These are phyloP conservation scores for Eretmochelys imbricata DNA, from an alignment of 2,113 vertebrate genomes.

Conservation along the genomic window DNA sequence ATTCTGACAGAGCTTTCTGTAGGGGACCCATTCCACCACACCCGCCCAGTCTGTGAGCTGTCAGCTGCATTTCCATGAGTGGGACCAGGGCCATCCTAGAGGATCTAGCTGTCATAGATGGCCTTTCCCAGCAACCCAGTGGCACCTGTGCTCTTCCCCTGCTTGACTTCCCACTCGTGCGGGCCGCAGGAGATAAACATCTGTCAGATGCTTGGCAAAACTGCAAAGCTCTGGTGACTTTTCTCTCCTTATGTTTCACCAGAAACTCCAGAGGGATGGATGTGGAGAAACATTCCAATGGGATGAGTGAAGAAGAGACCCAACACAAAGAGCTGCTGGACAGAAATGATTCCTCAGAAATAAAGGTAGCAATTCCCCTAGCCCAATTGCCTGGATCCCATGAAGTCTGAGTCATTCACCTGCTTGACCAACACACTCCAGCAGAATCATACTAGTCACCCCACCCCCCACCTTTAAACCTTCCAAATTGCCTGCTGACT, in stretches of 20 bases:
- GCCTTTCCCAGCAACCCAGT: neutral
- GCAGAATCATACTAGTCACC: neutral
- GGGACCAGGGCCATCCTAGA: neutral
- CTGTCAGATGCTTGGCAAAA: neutral
- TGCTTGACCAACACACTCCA: neutral
- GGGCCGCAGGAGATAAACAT: neutral
- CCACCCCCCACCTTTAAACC: neutral
- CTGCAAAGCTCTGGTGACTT: neutral
- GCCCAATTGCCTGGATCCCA: rapidly evolving
- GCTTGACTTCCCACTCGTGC: neutral
- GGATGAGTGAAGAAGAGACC: rapidly evolving
- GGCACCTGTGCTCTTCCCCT: neutral
- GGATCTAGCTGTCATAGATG: neutral
- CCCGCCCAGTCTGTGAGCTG: neutral
- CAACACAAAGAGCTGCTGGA: neutral
- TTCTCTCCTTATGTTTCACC: neutral
- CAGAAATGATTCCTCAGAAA: neutral
- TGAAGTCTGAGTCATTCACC: rapidly evolving
- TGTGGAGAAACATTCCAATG: rapidly evolving
- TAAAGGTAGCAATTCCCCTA: constrained; percentile 8
- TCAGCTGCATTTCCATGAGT: neutral
- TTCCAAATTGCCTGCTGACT: neutral
- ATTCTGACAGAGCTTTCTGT: neutral
- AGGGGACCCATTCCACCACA: neutral
- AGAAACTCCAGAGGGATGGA: rapidly evolving